A percentile compares a stretch with the other conserved stretches of the same genome.
phyloP scores from a whole-genome alignment of 2,888 invertebrate species.

The Diarsia dahlii region DNA sequence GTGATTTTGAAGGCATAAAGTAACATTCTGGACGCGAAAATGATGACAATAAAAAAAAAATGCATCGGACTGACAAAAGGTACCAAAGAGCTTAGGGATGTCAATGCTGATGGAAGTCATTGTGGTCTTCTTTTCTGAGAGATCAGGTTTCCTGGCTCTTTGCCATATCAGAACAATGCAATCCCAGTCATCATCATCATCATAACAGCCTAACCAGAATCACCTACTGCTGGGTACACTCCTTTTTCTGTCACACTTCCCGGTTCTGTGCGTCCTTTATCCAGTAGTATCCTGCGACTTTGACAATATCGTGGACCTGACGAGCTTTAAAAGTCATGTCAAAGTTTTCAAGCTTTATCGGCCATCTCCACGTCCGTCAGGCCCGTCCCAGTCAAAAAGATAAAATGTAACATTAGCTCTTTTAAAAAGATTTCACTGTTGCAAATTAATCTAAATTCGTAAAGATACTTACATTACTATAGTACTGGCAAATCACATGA shows the following conservation, averaged over 20 bases:
- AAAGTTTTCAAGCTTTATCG: too few species aligned
- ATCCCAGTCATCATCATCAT: background rate
- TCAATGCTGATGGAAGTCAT: background rate
- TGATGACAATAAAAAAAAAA: background rate
- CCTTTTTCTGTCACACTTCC: too few species aligned
- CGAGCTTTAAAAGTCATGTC: too few species aligned
- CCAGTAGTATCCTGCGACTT: too few species aligned
- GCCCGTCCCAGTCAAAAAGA: too few species aligned
- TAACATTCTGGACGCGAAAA: background rate
- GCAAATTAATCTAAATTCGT: background rate
- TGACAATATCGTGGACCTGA: too few species aligned
- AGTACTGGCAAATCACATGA: conserved; percentile 52
- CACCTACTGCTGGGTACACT: too few species aligned
- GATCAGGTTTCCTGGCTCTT: background rate
- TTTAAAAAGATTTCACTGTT: background rate
- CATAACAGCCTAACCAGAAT: too few species aligned
- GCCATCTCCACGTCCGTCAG: too few species aligned
- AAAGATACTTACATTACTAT: conserved; percentile 43
- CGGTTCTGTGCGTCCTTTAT: too few species aligned
- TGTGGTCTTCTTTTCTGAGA: background rate
- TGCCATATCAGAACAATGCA: background rate
- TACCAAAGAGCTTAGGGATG: background rate
- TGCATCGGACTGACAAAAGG: background rate
- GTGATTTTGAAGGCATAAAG: background rate
- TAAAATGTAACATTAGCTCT: background rate